Conservation (phyloP, 2,888 invertebrate genomes). For the Ellobium chinense region DNA sequence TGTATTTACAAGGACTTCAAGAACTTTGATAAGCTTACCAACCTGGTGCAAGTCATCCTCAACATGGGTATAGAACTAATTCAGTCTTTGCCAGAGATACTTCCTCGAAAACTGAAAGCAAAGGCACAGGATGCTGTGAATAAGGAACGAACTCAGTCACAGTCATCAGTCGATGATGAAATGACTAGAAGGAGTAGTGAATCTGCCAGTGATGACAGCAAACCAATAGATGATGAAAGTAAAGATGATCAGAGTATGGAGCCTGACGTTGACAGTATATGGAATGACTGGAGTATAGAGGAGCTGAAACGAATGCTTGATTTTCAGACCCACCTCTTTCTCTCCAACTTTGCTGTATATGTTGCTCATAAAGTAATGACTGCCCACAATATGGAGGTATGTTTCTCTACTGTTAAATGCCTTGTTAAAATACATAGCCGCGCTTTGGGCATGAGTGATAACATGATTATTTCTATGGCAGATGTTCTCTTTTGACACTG, state of each 20-base stretch:
- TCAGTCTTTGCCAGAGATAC: slow-evolving; percentile 68
- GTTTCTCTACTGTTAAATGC: too few species aligned
- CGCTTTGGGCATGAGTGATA: too few species aligned
- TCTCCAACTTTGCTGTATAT: slow-evolving; percentile 88
- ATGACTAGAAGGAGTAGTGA: slow-evolving; percentile 1
- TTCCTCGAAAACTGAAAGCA: slow-evolving; percentile 32
- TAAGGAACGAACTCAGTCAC: slow-evolving; percentile 47
- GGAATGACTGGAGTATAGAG: slow-evolving; percentile 85
- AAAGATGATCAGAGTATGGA: slow-evolving; percentile 26
- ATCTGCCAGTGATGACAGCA: slow-evolving; percentile 38
- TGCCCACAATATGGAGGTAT: slow-evolving; percentile 47
- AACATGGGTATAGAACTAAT: slow-evolving; percentile 90
- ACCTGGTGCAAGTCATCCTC: slow-evolving; percentile 92
- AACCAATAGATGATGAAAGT: slow-evolving; percentile 1
- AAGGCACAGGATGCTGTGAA: slow-evolving; percentile 49
- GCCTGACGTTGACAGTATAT: slow-evolving; percentile 16
- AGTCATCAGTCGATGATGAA: slow-evolving; percentile 38
- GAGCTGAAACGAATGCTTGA: slow-evolving; percentile 93
- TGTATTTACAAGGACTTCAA: slow-evolving; percentile 95
- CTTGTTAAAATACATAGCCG: too few species aligned
- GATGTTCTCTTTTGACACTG: too few species aligned
- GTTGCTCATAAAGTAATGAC: slow-evolving; percentile 88
- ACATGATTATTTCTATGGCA: too few species aligned
- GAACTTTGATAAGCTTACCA: slow-evolving; percentile 94
- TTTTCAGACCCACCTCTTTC: slow-evolving; percentile 91